Percentiles rank a stretch among this genome's conserved stretches.
Evolutionary conservation across 2,113 vertebrate genomes (phyloP).

Genomic region (Climacteris rufus): DNA sequence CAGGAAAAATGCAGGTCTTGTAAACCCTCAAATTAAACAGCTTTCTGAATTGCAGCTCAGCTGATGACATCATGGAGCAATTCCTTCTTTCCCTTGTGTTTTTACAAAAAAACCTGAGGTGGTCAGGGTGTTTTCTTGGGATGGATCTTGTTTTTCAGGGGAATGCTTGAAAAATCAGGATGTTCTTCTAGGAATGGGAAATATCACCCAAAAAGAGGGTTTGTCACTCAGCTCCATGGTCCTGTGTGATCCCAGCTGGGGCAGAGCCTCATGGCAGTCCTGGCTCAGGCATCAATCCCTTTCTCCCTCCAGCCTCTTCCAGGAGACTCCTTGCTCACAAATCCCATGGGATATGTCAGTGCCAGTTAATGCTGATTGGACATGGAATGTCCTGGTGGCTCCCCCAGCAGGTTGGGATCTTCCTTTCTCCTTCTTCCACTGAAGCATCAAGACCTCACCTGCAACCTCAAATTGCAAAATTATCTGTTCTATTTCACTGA

Average conservation of each 20-base stretch:
- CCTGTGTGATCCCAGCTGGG: background rate
- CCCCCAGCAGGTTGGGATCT: background rate
- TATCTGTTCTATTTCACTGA: too few relatives aligned
- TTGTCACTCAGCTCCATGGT: background rate
- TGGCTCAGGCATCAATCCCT: background rate
- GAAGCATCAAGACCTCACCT: background rate
- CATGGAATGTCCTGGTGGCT: background rate
- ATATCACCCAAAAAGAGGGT: background rate
- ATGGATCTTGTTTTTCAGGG: background rate
- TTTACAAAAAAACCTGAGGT: background rate
- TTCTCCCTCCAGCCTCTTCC: background rate
- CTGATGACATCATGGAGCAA: background rate
- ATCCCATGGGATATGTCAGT: background rate
- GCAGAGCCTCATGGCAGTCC: background rate
- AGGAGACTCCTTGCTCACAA: background rate
- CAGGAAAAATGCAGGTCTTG: background rate
- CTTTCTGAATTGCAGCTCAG: background rate
- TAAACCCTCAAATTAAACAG: background rate
- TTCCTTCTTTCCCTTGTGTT: background rate
- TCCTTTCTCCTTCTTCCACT: background rate
- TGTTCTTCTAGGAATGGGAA: background rate
- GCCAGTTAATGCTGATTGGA: accelerated
- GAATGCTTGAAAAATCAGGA: background rate
- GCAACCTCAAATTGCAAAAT: too few relatives aligned
- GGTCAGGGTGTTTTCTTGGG: background rate